These are phyloP conservation scores for Tenodera sinensis DNA, from an alignment of 2,888 invertebrate species.

Conservation along the genomic window DNA sequence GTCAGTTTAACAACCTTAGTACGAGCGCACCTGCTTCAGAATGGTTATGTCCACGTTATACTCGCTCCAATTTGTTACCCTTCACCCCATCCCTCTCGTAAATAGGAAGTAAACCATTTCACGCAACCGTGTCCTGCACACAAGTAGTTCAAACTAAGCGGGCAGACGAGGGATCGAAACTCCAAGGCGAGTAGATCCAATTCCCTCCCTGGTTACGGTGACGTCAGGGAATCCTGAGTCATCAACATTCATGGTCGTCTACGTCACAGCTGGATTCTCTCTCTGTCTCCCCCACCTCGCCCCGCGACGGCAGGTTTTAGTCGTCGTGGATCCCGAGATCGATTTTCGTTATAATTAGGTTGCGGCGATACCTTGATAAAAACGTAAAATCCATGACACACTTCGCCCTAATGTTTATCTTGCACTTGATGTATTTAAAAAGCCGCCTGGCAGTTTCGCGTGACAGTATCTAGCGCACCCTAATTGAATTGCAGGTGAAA, in stretches of 20 bases:
- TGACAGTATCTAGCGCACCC: neutral
- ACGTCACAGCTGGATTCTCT: slow-evolving; percentile 15
- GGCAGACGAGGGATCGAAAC: neutral
- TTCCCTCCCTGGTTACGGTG: neutral
- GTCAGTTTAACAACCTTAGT: neutral
- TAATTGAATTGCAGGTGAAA: neutral
- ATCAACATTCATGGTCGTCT: slow-evolving; percentile 21
- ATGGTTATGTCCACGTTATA: neutral
- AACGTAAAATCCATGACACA: neutral
- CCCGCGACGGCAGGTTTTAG: neutral
- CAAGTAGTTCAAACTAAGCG: neutral
- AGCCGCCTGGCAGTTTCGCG: neutral
- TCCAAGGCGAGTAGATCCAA: neutral
- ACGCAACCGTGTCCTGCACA: neutral
- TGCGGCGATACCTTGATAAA: neutral
- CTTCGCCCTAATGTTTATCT: neutral
- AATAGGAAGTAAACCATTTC: neutral
- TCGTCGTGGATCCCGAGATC: neutral
- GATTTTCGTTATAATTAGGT: neutral
- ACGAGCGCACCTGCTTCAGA: neutral
- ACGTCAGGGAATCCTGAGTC: slow-evolving; percentile 16
- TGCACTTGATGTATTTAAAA: neutral
- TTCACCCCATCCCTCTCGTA: neutral
- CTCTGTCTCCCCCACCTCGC: neutral
- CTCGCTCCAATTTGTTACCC: neutral